Evolutionary conservation across 2,888 invertebrate species (phyloP).

Genomic region (Sinopyrophorus schimmeli): DNA sequence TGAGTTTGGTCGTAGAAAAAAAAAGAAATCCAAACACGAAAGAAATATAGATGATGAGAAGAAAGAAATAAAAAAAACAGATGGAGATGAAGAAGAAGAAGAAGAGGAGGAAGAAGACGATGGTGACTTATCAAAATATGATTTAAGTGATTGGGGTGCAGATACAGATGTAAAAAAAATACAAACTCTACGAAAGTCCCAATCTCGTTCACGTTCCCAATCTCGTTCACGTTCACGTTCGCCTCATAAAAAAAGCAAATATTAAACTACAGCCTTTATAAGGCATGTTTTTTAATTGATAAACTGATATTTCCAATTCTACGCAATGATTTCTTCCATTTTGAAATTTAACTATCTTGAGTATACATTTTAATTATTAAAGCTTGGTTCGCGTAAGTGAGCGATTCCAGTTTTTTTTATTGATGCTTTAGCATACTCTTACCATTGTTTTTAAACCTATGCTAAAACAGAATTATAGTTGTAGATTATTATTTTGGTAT

Average conservation of each 20-base stretch:
- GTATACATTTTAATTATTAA: too few species aligned
- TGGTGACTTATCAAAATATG: conserved; percentile 62
- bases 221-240: conserved; percentile 38
- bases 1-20: conserved; percentile 63
- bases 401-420: too few species aligned
- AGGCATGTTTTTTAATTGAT: conserved; percentile 4
- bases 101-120: conserved; percentile 61
- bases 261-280: conserved; percentile 9
- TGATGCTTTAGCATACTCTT: too few species aligned
- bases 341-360: too few species aligned
- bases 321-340: too few species aligned
- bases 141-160: conserved; percentile 61
- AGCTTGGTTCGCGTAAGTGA: too few species aligned
- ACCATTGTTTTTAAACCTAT: too few species aligned
- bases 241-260: conserved; percentile 27
- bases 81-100: conserved; percentile 42
- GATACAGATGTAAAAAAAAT: conserved; percentile 38
- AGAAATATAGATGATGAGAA: conserved; percentile 29
- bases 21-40: conserved; percentile 39
- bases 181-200: conserved; percentile 30
- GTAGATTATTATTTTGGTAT: too few species aligned
- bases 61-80: conserved; percentile 21
- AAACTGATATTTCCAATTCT: too few species aligned
- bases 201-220: conserved; percentile 38
- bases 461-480: too few species aligned